Evolutionary conservation across 1,140 invertebrate species (phyloP), one percentile per base, ranked within the genome.

Genomic region (Drosophila pallidifrons): DNA sequence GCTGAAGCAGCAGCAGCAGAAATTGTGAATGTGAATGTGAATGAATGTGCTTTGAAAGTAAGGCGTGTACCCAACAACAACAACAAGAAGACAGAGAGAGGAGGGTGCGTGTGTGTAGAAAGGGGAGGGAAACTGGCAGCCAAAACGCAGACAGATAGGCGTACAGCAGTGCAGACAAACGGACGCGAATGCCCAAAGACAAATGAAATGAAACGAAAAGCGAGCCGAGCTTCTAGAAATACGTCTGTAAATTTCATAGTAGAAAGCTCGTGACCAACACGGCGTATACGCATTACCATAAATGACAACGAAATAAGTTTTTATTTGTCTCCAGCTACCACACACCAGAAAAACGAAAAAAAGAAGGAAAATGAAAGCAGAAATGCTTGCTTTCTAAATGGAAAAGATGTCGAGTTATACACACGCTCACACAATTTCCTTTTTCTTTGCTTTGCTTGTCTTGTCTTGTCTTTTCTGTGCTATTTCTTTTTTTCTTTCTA

Each of bases 211-310:
- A 54, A 74, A 74, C 25, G 63, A 43, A 65, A 8, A 47, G 16
- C 28, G 30, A 38, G 1, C 6, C 32, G 32, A 32, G 32, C 32
- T 2, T 10, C 7, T 38, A 10, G 35, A 38, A 38, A 38, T 38
- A 38, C 35, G 15, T 55, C 49, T 73, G 69, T 61, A 61, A 66
- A 76, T 66, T 76, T 75, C 54, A 65, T 72, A 69, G 75, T 72
- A 69, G 75, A 63, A 73, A 68, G 46, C 49, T 28, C 69, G 63
- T 79, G 81, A 47, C 58, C 77, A 74, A 68, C 71, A 52, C 57
- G 63, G 68, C 68, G 63, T 77, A 69, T 74, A 68, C 69, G 77
- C 80, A 87, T 87, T 88, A 75, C 67, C 83, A 82, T 88, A 87
- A 71, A 86, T 77, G 46, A 54, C 69, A 85, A 68, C 43, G 52